Base-by-base conservation (phyloP, 1,140 invertebrate genomes). In the Pissodes strobi region DNA sequence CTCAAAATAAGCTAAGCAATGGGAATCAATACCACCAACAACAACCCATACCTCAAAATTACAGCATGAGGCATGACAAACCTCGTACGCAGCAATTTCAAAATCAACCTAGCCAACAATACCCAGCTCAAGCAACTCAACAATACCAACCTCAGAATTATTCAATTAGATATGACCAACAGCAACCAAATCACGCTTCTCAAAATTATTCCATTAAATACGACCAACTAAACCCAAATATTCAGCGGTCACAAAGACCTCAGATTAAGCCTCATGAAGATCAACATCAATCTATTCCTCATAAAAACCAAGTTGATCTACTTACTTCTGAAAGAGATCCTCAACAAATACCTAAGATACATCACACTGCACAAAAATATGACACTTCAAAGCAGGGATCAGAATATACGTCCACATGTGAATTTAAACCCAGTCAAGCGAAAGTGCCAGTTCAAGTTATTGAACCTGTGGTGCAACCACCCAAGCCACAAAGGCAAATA, bases 401-500 rank as follows among this genome's bases (percentile, higher is more conserved):
- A 22, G 56, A 59, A 53, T 72, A 66, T 38, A 71, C 69, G 0
- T 72, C 71, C 18, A 64, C 62, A 23, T 71, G 65, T 49, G 59
- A 66, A 27, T 68, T 69, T 38, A 67, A 66, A 66, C 61, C 67
- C 21, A 30, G 22, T n/a, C 34, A 49, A 45, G 10, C 23, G 3
- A 59, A 56, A 51, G 23, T 34, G 1, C 61, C 61, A n/a, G 52
- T 64, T 15, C 61, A 56, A 64, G n/a, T 48, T 15, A 49, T 65
- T 8, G 63, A 68, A 23, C 52, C 66, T 0, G 19, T 58, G 27
- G 17, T 56, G 18, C 64, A 58, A 43, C 57, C 60, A 13, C 69
- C 66, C 13, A 70, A 65, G 39, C 19, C 61, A 1, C 43, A 69
- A 45, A 61, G 63, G 19, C 72, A 73, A 69, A 46, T 68, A 3